phyloP scores from a whole-genome alignment of 1,140 invertebrate genomes.

The Ceratina japonica region DNA sequence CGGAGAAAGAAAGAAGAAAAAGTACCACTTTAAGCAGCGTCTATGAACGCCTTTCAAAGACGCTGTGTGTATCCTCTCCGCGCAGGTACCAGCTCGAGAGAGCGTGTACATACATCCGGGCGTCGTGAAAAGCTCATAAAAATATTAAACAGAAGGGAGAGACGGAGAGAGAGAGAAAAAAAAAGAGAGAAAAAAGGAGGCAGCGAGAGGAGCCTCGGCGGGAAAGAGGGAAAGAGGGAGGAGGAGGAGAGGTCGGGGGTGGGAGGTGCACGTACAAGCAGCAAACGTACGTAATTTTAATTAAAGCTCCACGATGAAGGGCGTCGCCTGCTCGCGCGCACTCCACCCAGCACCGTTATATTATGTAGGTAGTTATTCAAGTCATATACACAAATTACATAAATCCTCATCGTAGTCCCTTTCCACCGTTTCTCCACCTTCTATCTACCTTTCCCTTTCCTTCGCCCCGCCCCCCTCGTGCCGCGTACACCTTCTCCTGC shows the following conservation, averaged over 20 bases:
- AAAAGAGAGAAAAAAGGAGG: conserved; percentile 4
- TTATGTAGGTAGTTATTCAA: conserved; percentile 77
- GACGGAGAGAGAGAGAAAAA: not conserved
- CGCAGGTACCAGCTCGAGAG: conserved; percentile 13
- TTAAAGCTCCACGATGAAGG: conserved; percentile 75
- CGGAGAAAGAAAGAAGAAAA: conserved; percentile 11
- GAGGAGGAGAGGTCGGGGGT: not conserved
- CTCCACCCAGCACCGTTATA: conserved; percentile 62
- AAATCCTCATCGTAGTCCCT: conserved; percentile 64
- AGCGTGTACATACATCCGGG: conserved; percentile 44
- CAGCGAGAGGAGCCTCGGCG: not conserved
- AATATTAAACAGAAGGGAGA: conserved; percentile 69
- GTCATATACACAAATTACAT: conserved; percentile 76
- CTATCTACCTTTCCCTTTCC: conserved; percentile 36
- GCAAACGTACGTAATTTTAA: conserved; percentile 78
- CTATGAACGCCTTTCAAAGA: conserved; percentile 66
- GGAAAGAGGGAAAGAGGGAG: conserved; percentile 5
- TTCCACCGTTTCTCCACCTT: conserved; percentile 36
- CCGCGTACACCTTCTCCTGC: not conserved
- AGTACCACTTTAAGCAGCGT: conserved; percentile 54
- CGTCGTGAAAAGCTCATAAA: conserved; percentile 77
- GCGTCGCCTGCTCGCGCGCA: conserved; percentile 67
- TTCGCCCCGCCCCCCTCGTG: conserved; percentile 12
- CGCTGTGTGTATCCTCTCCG: conserved; percentile 45
- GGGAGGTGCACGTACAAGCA: conserved; percentile 65